Base-by-base conservation (phyloP, 2,113 vertebrate genomes). In the Martes martes region DNA sequence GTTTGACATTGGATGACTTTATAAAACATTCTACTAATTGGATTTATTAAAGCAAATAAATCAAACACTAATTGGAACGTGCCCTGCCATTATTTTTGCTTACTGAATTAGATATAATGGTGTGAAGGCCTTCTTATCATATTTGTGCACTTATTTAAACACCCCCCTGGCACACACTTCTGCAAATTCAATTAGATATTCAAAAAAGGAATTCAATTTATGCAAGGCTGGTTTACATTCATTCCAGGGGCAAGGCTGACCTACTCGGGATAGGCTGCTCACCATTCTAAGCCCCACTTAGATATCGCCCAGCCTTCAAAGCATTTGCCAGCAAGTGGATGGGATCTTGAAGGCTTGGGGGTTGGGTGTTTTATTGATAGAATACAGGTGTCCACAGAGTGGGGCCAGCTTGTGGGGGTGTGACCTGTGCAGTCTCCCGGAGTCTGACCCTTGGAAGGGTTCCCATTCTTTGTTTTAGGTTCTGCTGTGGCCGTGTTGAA, bases 1-100 rank as follows among this genome's bases (percentile, higher is more conserved):
- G 86, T 98, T 98, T 99, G 99, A 99, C 99, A 99, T 99, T 99
- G 98, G 98, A 99, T 98, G 98, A 99, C 98, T 99, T 99, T 99
- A 99, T 99, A 98, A 98, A 99, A 99, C 97, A 98, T 99, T 97
- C 98, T 95, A 96, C 98, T 99, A 99, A 99, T 99, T 99, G 98
- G 98, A 98, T 99, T 98, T 99, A 98, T 99, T 99, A 99, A 99
- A 99, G 98, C 98, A 99, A 99, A 99, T 99, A 99, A 99, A 99
- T 99, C 99, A 99, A 98, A 98, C 96, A 82, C 98, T 99, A 99
- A 99, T 99, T 99, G 98, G 98, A 97, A 99, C 55, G 96, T 98
- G 98, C 98, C 98, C 97, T 98, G 98, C 98, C 98, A 99, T 99
- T 99, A 99, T 99, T 99, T 99, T 99, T 99, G 98, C 98, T 99